Conservation (phyloP, 2,113 vertebrate species). For the Pygoscelis adeliae region DNA sequence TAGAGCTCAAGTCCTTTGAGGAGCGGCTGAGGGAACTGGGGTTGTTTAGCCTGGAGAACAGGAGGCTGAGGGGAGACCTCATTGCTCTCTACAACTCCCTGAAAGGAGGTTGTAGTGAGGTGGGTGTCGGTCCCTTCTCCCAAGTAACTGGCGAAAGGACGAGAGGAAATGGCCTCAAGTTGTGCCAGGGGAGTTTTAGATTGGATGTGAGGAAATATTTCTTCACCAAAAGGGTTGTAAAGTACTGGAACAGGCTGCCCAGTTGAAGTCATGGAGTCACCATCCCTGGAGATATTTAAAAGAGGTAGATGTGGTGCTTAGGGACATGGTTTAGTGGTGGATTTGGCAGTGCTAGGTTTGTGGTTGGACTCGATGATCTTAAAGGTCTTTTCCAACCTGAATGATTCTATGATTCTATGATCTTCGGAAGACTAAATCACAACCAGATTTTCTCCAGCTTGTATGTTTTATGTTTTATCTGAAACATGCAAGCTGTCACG, state of each 20-base stretch:
- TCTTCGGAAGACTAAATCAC: background rate
- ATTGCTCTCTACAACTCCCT: background rate
- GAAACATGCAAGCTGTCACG: background rate
- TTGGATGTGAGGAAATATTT: background rate
- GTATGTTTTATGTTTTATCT: background rate
- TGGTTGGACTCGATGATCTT: background rate
- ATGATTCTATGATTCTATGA: background rate
- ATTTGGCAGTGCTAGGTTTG: background rate
- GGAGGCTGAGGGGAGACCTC: background rate
- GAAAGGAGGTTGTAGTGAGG: background rate
- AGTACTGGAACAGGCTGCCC: background rate
- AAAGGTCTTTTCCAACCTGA: background rate
- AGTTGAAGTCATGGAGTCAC: background rate
- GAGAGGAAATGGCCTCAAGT: background rate
- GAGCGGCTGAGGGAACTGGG: too few relatives aligned
- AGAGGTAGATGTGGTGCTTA: background rate
- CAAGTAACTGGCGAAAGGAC: too few relatives aligned
- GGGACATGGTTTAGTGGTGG: background rate
- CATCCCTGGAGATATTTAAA: background rate
- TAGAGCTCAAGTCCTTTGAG: too few relatives aligned
- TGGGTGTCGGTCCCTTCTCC: too few relatives aligned
- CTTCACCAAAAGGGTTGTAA: background rate
- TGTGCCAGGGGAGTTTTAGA: background rate
- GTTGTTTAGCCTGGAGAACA: too few relatives aligned
- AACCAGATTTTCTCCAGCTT: background rate